Conservation (phyloP, 2,888 invertebrate species). For the Brassicogethes aeneus region DNA sequence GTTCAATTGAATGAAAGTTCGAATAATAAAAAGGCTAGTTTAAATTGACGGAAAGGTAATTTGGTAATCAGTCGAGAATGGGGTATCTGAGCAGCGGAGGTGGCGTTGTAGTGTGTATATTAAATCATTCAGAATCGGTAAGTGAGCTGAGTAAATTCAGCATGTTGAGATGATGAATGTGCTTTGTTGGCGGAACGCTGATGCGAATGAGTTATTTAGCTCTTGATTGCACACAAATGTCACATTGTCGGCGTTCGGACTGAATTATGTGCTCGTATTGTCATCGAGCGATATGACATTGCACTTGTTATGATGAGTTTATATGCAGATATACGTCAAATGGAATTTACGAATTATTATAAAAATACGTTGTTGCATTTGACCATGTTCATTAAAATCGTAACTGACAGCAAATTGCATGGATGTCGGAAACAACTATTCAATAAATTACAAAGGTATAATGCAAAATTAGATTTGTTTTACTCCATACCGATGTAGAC, state of each 20-base stretch:
- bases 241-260: conserved; percentile 28
- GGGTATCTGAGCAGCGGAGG: background rate
- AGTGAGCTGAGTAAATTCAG: conserved; percentile 2
- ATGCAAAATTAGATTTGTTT: conserved; percentile 3
- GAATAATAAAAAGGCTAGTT: too few relatives aligned
- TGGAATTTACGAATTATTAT: conserved; percentile 30
- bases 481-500: background rate
- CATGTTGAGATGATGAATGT: conserved; percentile 15
- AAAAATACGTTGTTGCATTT: conserved; percentile 25
- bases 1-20: too few relatives aligned
- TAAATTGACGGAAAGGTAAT: too few relatives aligned
- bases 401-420: conserved; percentile 23
- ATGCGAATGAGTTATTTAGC: conserved; percentile 35
- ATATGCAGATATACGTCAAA: conserved; percentile 30
- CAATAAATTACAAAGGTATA: conserved; percentile 16
- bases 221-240: conserved; percentile 39
- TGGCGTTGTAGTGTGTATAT: background rate
- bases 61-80: conserved; percentile 1
- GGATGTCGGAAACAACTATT: conserved; percentile 18
- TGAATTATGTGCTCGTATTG: conserved; percentile 37
- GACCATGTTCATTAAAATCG: conserved; percentile 22
- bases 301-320: conserved; percentile 35
- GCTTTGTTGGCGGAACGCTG: conserved; percentile 30
- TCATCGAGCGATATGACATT: conserved; percentile 30
- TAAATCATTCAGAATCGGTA: conserved; percentile 1